phyloP scores from a whole-genome alignment of 2,113 vertebrate genomes.

The Hippocampus guttulatus region DNA sequence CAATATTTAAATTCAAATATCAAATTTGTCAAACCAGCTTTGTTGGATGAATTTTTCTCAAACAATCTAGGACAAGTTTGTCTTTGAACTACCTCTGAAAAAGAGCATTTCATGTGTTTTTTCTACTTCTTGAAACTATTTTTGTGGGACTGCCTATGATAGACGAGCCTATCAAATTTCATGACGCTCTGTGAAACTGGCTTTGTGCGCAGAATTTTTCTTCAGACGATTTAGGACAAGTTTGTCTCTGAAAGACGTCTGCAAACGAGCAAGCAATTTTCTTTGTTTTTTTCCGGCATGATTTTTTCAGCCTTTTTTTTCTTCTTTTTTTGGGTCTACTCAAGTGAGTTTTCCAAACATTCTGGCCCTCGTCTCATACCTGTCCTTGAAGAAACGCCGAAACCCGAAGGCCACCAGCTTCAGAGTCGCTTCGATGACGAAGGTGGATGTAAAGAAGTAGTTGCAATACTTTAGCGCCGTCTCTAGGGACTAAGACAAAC shows the following conservation, averaged over 20 bases:
- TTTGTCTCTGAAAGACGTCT: too few species aligned
- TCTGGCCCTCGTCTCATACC: slow-evolving; percentile 61
- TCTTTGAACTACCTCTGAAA: too few species aligned
- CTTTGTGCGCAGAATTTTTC: background rate
- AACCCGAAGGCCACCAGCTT: slow-evolving; percentile 94
- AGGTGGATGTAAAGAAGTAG: slow-evolving; percentile 96
- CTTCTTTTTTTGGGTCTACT: background rate
- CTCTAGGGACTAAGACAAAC: slow-evolving; percentile 81
- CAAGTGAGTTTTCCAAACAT: background rate
- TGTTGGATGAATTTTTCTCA: background rate
- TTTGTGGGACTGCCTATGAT: background rate
- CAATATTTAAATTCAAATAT: too few species aligned
- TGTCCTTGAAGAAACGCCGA: slow-evolving; percentile 95
- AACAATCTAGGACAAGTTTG: background rate
- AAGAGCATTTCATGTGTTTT: too few species aligned
- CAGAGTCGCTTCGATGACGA: slow-evolving; percentile 89
- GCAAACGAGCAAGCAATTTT: too few species aligned
- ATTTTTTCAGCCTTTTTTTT: too few species aligned
- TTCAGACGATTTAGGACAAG: too few species aligned
- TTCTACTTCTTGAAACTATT: background rate
- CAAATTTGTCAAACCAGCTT: too few species aligned
- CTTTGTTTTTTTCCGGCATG: too few species aligned
- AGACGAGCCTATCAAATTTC: background rate
- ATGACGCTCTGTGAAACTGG: background rate
- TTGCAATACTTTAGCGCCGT: slow-evolving; percentile 93